Percentiles rank a stretch among this genome's conserved stretches.
Evolutionary conservation across 2,797 vertebrate species (phyloP).

Genomic region (Steatocranus sp.): DNA sequence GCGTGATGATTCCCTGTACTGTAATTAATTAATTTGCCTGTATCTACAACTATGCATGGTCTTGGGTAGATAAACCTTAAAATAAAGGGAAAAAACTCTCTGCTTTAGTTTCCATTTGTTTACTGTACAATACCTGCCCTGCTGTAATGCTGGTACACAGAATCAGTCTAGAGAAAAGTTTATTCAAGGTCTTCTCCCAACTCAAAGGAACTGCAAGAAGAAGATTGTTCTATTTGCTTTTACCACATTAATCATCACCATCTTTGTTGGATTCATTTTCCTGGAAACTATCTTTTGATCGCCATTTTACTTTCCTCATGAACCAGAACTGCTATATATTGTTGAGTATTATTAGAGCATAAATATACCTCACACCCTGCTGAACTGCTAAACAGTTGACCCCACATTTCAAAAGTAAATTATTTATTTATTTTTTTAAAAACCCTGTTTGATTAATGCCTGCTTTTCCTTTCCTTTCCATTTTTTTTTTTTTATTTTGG

Average conservation of each 20-base stretch:
- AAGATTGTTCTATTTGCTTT: constrained; percentile 51
- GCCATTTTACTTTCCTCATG: constrained; percentile 29
- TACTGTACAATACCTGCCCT: background rate
- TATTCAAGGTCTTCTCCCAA: constrained; percentile 48
- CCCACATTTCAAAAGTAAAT: constrained; percentile 25
- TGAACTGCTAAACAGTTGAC: constrained; percentile 26
- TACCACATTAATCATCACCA: constrained; percentile 46
- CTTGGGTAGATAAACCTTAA: background rate
- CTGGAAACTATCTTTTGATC: constrained; percentile 49
- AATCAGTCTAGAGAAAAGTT: constrained; percentile 25
- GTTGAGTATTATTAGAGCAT: constrained; percentile 47
- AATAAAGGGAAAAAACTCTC: background rate
- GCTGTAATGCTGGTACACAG: constrained; percentile 25
- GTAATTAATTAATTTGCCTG: background rate
- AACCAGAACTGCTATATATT: constrained; percentile 37
- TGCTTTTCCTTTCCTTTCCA: background rate
- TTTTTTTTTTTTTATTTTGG: background rate
- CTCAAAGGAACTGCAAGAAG: constrained; percentile 24
- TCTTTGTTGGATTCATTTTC: constrained; percentile 23
- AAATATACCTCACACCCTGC: constrained; percentile 25
- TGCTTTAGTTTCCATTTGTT: constrained; percentile 1
- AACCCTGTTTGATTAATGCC: constrained; percentile 7
- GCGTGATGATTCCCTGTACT: background rate
- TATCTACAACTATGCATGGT: background rate
- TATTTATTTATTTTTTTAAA: background rate